Conservation (phyloP, 1,140 invertebrate species). For the Pseudomyrmex concolor region DNA sequence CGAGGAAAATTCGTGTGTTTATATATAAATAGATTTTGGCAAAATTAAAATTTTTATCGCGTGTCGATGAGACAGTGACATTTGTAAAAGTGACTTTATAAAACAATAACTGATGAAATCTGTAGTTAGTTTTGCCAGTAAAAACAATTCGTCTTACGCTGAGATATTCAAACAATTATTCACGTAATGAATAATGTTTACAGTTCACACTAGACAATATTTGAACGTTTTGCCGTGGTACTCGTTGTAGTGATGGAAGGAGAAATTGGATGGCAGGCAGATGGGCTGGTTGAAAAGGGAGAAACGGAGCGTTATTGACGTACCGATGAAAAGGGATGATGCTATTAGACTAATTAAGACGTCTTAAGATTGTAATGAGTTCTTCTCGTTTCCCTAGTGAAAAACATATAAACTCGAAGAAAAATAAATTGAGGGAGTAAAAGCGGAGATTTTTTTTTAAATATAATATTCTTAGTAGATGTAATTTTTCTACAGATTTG, state of each 20-base stretch:
- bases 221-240: constrained; percentile 65
- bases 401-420: constrained; percentile 51
- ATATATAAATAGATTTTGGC: neutral
- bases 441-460: constrained; percentile 2
- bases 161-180: constrained; percentile 28
- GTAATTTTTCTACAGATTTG: neutral
- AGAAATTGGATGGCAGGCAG: constrained; percentile 71
- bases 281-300: constrained; percentile 38
- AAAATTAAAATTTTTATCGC: neutral
- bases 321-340: constrained; percentile 71
- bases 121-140: neutral
- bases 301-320: constrained; percentile 55
- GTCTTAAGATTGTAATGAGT: constrained; percentile 76
- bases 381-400: constrained; percentile 48
- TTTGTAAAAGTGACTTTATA: neutral
- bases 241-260: constrained; percentile 41
- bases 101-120: no score
- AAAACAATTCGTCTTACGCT: constrained; percentile 3
- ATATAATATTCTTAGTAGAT: neutral
- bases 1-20: no score
- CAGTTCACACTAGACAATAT: constrained; percentile 63
- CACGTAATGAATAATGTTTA: constrained; percentile 39
- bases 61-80: constrained; percentile 8
- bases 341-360: constrained; percentile 77
- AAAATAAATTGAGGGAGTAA: neutral